Conservation (phyloP, 1,140 invertebrate species). For the Apis florea region DNA sequence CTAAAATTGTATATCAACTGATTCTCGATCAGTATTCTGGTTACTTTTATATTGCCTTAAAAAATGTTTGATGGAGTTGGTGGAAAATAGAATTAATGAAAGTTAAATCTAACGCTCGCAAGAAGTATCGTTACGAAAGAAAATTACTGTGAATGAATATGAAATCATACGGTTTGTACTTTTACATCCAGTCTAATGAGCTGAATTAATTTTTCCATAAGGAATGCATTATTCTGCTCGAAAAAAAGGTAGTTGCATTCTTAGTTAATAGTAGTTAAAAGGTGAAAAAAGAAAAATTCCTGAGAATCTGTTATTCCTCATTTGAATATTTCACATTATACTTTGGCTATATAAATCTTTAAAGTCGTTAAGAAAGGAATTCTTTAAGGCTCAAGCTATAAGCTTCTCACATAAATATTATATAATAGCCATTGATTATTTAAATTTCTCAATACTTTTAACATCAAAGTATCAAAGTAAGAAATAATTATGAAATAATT, state of each 20-base stretch:
- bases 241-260: background rate
- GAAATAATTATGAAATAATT: too few relatives aligned
- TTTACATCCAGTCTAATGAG: background rate
- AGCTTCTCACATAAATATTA: background rate
- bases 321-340: too few relatives aligned
- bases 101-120: background rate
- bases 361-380: background rate
- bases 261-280: background rate
- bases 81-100: background rate
- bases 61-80: background rate
- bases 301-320: too few relatives aligned
- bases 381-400: background rate
- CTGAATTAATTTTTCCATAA: constrained; percentile 6
- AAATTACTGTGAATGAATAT: constrained; percentile 23
- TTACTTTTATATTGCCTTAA: background rate
- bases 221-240: background rate
- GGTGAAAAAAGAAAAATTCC: too few relatives aligned
- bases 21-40: background rate
- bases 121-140: constrained; percentile 26
- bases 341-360: too few relatives aligned
- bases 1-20: too few relatives aligned
- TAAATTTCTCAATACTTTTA: too few relatives aligned
- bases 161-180: background rate
- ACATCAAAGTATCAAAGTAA: too few relatives aligned
- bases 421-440: background rate